A percentile compares a stretch with the other conserved stretches of the same genome.
Evolutionary conservation across 2,888 invertebrate species (phyloP).

Genomic region (Aleiodes alternator): DNA sequence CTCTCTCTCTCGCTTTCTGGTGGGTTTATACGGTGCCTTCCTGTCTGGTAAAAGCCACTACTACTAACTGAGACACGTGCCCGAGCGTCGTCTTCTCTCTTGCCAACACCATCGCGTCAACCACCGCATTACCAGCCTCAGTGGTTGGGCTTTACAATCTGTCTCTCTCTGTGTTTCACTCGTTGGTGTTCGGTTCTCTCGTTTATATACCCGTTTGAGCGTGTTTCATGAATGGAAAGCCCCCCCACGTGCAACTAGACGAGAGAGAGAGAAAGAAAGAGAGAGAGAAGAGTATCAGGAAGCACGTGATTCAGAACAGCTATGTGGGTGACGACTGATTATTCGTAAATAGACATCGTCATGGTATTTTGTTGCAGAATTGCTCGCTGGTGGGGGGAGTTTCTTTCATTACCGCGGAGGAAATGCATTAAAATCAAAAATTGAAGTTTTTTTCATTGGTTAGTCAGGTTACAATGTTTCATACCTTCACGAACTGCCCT

Average conservation of each 20-base stretch:
- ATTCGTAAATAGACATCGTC: background rate
- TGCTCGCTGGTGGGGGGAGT: background rate
- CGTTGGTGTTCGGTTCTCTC: constrained; percentile 19
- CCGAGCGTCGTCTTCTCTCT: constrained; percentile 28
- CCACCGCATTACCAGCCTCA: constrained; percentile 45
- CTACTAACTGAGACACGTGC: constrained; percentile 34
- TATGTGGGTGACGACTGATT: constrained; percentile 21
- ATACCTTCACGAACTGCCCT: no score
- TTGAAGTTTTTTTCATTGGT: no score
- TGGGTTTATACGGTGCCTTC: constrained; percentile 41
- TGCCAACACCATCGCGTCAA: constrained; percentile 36
- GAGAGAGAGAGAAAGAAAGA: constrained; percentile 65
- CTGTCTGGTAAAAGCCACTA: constrained; percentile 37
- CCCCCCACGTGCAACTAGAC: constrained; percentile 61
- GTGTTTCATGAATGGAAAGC: constrained; percentile 66
- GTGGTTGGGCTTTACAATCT: constrained; percentile 31
- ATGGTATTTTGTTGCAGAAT: background rate
- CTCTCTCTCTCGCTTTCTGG: constrained; percentile 43
- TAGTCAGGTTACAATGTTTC: no score
- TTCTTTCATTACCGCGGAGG: no score
- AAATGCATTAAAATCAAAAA: no score
- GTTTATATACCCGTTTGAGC: constrained; percentile 39
- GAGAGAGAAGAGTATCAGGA: no score
- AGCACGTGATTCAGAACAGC: constrained; percentile 22
- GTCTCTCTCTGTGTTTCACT: constrained; percentile 13